Base-by-base conservation (phyloP, 2,888 invertebrate species). In the Sialis fuliginosa region DNA sequence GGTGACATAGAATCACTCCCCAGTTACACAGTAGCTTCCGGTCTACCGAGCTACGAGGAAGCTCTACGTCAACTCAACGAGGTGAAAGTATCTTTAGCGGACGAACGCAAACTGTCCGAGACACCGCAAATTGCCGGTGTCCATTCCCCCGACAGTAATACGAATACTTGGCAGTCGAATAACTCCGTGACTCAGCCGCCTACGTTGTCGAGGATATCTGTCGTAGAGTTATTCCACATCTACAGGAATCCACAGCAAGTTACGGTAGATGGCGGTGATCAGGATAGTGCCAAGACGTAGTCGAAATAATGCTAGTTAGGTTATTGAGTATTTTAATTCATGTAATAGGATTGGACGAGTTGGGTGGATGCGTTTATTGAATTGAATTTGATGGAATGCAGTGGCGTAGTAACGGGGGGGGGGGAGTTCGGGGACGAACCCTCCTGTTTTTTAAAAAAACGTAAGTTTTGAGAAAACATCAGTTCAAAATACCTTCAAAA, bases 1-100 rank as follows among this genome's bases (percentile, higher is more conserved):
- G 60, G 62, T 45, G 72, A 72, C 48, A 61, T 60, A 4, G 75
- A 74, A 52, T 72, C 73, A 2, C 58, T 77, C 49, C 77, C 77
- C 9, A 75, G 73, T 51, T 77, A 77, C 55, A 75, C 76, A 5
- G 68, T 76, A 47, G 77, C 75, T 42, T 75, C 77, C n/a, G 77
- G 77, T 5, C 60, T 77, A 44, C 77, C 77, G 40, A 72, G 70
- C 32, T 77, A 77, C 57, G 75, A 75, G 48, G 76, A 76, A 57
- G 77, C 77, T 4, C 58, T 77, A 47, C 72, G 74, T 55, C 73
- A 76, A 57, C 65, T 76, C 53, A 67, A 70, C 33, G 66, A 68
- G 57, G 59, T 63, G 47, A 51, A 50, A 39, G 60, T 33, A 4
- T 33, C 35, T 7, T n/a, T 13, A 3, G 13, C 45, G 3, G 22